phyloP scores from a whole-genome alignment of 2,797 vertebrate species.

The Eulemur coronatus region DNA sequence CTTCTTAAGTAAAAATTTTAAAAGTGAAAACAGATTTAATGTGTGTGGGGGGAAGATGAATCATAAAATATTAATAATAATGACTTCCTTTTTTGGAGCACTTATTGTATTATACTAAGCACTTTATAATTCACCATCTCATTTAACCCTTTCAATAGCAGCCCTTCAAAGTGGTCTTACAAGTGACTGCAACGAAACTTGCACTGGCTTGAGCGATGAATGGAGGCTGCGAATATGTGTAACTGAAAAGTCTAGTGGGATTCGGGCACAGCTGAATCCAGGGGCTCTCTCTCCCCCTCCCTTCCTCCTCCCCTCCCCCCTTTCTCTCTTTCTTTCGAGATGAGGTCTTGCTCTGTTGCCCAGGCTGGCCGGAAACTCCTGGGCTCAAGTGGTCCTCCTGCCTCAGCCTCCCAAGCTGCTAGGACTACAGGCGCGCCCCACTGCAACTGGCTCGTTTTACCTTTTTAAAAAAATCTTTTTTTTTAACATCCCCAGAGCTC shows the following conservation, averaged over 20 bases:
- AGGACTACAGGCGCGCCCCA: accelerated
- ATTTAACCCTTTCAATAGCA: not conserved
- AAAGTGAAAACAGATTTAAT: constrained; percentile 56
- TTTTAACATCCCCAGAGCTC: not conserved
- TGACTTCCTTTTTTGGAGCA: not conserved
- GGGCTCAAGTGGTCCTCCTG: too few relatives aligned
- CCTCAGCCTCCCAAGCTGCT: too few relatives aligned
- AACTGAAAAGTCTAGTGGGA: not conserved
- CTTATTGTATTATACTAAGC: not conserved
- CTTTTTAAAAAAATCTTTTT: too few relatives aligned
- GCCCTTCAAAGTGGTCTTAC: not conserved
- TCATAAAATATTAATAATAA: constrained; percentile 14
- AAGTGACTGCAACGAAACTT: not conserved
- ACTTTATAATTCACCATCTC: not conserved
- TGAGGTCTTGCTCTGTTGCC: too few relatives aligned
- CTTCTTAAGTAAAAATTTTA: constrained; percentile 6
- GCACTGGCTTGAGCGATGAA: not conserved
- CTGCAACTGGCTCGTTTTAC: too few relatives aligned
- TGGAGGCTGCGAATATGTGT: not conserved
- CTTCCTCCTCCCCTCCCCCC: too few relatives aligned
- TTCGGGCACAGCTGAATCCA: constrained; percentile 16
- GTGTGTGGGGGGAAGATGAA: not conserved
- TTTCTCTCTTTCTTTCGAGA: too few relatives aligned
- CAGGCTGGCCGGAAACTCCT: too few relatives aligned
- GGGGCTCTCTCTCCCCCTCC: not conserved